phyloP scores from a whole-genome alignment of 1,140 invertebrate species.

The Hyposmocoma kahamanoa region DNA sequence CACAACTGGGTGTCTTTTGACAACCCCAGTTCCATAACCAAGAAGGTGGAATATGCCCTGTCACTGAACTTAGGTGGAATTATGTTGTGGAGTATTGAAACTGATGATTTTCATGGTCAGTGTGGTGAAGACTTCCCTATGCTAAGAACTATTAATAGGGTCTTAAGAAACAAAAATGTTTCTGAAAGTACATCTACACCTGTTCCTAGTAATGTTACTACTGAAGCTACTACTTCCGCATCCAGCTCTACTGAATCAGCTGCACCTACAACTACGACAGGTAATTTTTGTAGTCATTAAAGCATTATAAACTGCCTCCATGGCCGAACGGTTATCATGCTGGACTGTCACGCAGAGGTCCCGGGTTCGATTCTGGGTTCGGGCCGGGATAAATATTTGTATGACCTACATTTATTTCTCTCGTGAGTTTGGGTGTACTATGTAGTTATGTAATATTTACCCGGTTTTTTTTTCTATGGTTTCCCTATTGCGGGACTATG shows the following conservation, averaged over 20 bases:
- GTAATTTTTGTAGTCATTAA: background rate
- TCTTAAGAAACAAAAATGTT: conserved; percentile 13
- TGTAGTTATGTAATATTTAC: background rate
- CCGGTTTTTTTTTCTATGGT: background rate
- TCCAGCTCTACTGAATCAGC: background rate
- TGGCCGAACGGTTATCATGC: too few species aligned
- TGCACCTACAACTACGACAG: background rate
- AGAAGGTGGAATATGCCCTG: conserved; percentile 75
- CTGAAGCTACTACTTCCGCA: background rate
- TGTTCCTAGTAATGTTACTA: background rate
- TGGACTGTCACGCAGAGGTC: too few species aligned
- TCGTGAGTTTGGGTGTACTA: background rate
- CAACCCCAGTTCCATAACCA: conserved; percentile 70
- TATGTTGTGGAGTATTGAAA: conserved; percentile 85
- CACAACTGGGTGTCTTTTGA: conserved; percentile 87
- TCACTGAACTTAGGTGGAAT: conserved; percentile 74
- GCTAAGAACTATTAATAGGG: conserved; percentile 42
- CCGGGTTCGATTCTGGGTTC: background rate
- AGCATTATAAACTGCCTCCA: too few species aligned
- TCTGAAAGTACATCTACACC: background rate
- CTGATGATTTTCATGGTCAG: conserved; percentile 79
- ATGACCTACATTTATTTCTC: too few species aligned
- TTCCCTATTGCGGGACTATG: too few species aligned
- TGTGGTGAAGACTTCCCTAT: conserved; percentile 72
- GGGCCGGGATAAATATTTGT: too few species aligned